phyloP scores from a whole-genome alignment of 2,888 invertebrate genomes.

The Cremastobaeus sp. region DNA sequence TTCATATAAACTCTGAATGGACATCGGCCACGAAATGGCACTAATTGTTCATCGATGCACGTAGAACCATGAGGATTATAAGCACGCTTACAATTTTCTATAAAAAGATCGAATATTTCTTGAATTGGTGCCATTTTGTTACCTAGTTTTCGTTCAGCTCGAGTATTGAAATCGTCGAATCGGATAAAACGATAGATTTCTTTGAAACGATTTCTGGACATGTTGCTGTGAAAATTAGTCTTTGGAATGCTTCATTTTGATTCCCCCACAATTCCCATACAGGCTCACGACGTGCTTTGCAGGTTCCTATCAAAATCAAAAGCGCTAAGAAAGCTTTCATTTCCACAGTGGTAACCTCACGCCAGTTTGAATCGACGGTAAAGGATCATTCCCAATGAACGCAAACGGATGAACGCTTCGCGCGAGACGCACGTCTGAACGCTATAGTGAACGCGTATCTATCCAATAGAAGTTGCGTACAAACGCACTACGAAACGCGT shows the following conservation, averaged over 20 bases:
- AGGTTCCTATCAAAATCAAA: constrained; percentile 7
- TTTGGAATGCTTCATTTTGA: too few relatives aligned
- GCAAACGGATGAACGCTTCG: too few relatives aligned
- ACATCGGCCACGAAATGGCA: constrained; percentile 8
- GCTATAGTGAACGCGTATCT: too few relatives aligned
- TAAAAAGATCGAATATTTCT: constrained; percentile 8
- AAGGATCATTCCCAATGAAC: too few relatives aligned
- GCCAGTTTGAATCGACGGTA: too few relatives aligned
- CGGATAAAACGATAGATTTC: background rate
- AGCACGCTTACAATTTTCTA: constrained; percentile 6
- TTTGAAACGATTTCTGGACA: constrained; percentile 13
- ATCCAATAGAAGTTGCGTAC: too few relatives aligned
- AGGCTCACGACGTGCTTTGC: constrained; percentile 8
- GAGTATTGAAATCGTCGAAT: constrained; percentile 5
- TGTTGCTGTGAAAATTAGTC: too few relatives aligned
- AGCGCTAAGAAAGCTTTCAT: constrained; percentile 14
- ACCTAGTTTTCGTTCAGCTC: constrained; percentile 1
- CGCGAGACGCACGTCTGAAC: too few relatives aligned
- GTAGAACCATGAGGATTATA: background rate
- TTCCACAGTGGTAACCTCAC: background rate
- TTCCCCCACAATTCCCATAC: constrained; percentile 17
- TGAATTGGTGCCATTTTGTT: constrained; percentile 10
- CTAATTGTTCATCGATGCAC: constrained; percentile 14
- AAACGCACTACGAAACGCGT: too few relatives aligned
- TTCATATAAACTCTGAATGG: constrained; percentile 12